Evolutionary conservation across 2,113 vertebrate species (phyloP).

Genomic region (Corvus moneduloides): DNA sequence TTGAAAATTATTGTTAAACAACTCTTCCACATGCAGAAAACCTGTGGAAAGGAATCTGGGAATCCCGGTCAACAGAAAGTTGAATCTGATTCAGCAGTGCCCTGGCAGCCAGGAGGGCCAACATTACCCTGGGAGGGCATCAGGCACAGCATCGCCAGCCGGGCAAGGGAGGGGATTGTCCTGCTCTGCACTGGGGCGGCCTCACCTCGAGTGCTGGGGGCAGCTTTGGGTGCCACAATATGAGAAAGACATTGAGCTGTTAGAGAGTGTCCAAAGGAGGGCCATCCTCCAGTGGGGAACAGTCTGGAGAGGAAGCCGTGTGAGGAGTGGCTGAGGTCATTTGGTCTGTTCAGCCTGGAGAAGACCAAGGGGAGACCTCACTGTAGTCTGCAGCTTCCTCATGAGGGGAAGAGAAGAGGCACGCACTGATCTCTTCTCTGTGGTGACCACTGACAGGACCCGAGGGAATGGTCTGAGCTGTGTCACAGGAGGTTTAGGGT

Average conservation of each 20-base stretch:
- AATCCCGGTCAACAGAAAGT: too few species aligned
- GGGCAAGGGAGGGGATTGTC: background rate
- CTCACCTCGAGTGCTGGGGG: background rate
- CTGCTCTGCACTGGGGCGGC: background rate
- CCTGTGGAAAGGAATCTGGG: background rate
- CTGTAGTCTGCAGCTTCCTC: background rate
- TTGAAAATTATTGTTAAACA: background rate
- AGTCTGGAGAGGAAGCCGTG: fast-evolving
- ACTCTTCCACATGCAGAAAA: background rate
- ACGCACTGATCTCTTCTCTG: background rate
- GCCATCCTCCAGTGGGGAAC: background rate
- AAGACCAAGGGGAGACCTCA: background rate
- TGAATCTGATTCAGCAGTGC: background rate
- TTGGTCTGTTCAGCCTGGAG: background rate
- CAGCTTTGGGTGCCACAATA: background rate
- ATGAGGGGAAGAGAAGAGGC: fast-evolving
- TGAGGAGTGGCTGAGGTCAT: background rate
- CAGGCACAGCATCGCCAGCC: background rate
- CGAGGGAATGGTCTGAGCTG: fast-evolving
- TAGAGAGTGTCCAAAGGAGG: background rate
- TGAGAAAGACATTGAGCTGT: background rate
- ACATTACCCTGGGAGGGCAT: fast-evolving
- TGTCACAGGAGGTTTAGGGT: background rate
- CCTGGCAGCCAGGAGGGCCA: background rate
- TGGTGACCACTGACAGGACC: background rate